Evolutionary conservation across 2,888 invertebrate genomes (phyloP).

Genomic region (Diadegma fenestrale): DNA sequence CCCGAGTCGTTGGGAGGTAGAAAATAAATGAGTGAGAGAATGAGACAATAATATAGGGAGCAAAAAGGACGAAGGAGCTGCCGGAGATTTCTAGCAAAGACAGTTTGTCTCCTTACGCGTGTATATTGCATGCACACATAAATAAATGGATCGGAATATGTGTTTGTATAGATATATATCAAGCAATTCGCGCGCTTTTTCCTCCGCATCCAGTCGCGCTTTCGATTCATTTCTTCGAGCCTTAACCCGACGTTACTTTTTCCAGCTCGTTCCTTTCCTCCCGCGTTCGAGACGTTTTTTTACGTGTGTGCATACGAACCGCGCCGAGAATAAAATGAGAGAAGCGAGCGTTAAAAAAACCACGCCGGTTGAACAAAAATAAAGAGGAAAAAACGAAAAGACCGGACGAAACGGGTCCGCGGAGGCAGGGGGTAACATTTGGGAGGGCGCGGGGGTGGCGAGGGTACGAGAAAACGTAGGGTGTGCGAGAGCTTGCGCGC

Average conservation of each 20-base stretch:
- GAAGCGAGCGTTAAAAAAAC: slow-evolving; percentile 55
- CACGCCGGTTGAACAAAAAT: slow-evolving; percentile 60
- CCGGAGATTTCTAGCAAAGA: slow-evolving; percentile 77
- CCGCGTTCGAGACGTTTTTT: slow-evolving; percentile 64
- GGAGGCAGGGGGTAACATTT: slow-evolving; percentile 50
- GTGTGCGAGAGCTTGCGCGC: slow-evolving; percentile 59
- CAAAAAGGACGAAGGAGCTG: slow-evolving; percentile 21
- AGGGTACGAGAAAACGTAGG: slow-evolving; percentile 43
- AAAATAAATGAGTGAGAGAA: slow-evolving; percentile 80
- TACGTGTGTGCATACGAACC: slow-evolving; percentile 65
- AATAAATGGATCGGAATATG: background rate
- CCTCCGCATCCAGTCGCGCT: slow-evolving; percentile 27
- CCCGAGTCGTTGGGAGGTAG: slow-evolving; percentile 73
- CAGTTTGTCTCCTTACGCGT: slow-evolving; percentile 77
- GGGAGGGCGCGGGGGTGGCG: slow-evolving; percentile 6
- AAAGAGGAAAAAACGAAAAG: slow-evolving; percentile 62
- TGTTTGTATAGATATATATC: background rate
- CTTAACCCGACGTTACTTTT: slow-evolving; percentile 50
- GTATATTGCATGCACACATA: slow-evolving; percentile 31
- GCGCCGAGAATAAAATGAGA: slow-evolving; percentile 57
- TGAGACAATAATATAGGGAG: slow-evolving; percentile 66
- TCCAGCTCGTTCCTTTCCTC: slow-evolving; percentile 74
- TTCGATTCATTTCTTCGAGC: slow-evolving; percentile 42
- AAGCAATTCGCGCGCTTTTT: slow-evolving; percentile 34
- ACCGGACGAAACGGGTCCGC: slow-evolving; percentile 49